A percentile compares a stretch with the other conserved stretches of the same genome.
Conservation (phyloP, 2,888 invertebrate genomes). For the Ophion obscuratus region DNA sequence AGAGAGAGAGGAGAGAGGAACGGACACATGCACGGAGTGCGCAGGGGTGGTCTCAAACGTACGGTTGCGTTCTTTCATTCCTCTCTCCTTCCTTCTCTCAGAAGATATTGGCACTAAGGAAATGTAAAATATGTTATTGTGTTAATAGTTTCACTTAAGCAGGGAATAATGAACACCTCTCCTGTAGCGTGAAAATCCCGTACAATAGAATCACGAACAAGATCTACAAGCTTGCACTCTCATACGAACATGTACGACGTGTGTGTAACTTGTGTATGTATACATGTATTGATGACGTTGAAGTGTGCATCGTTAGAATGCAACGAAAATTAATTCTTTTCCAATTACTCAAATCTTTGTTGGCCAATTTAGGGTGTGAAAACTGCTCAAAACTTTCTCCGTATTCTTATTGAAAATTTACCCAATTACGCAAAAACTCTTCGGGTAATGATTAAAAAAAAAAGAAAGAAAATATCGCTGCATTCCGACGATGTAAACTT, state of each 20-base stretch:
- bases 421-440: too few species aligned
- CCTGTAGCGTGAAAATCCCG: conserved; percentile 19
- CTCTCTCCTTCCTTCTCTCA: background rate
- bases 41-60: conserved; percentile 25
- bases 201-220: background rate
- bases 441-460: too few species aligned
- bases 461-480: too few species aligned
- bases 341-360: too few species aligned
- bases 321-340: too few species aligned
- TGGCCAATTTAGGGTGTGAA: too few species aligned
- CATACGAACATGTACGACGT: background rate
- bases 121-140: conserved; percentile 47
- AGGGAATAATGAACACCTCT: conserved; percentile 51
- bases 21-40: conserved; percentile 17
- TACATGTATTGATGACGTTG: too few species aligned
- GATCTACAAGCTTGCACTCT: background rate
- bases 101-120: conserved; percentile 18
- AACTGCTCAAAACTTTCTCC: too few species aligned
- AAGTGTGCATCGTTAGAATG: too few species aligned
- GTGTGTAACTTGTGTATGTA: background rate
- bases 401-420: too few species aligned
- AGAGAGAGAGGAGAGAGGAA: conserved; percentile 23
- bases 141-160: conserved; percentile 52
- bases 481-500: too few species aligned
- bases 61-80: background rate